Percentiles rank a stretch among this genome's conserved stretches.
Evolutionary conservation across 1,140 invertebrate genomes (phyloP).

Genomic region (Apis florea): DNA sequence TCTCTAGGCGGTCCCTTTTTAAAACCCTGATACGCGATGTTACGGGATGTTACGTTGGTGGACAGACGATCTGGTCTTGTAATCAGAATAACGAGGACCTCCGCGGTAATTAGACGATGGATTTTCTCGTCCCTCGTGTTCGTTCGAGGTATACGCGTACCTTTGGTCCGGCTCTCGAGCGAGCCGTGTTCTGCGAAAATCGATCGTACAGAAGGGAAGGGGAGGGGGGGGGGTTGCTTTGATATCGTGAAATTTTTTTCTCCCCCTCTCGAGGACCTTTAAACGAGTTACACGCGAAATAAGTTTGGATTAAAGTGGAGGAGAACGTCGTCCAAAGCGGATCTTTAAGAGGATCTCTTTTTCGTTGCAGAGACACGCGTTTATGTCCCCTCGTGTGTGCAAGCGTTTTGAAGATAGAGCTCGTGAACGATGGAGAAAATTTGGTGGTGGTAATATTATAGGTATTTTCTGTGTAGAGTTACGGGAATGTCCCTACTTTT

Average conservation of each 20-base stretch:
- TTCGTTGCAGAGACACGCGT: too few species aligned
- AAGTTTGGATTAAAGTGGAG: constrained; percentile 7
- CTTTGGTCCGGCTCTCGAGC: neutral
- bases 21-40: constrained; percentile 23
- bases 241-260: neutral
- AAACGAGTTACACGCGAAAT: neutral
- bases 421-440: neutral
- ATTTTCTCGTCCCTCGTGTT: constrained; percentile 22
- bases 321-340: neutral
- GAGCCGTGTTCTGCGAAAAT: neutral
- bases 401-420: too few species aligned
- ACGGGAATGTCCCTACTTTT: neutral
- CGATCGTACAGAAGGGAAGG: neutral
- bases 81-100: constrained; percentile 50
- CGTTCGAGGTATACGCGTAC: neutral
- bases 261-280: neutral
- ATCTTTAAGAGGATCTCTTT: neutral
- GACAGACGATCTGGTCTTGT: constrained; percentile 37
- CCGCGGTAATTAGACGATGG: constrained; percentile 48
- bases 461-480: neutral
- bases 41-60: constrained; percentile 36
- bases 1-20: neutral
- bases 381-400: too few species aligned
- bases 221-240: neutral
- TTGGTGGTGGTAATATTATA: neutral